These are phyloP conservation scores for Hemiscyllium ocellatum DNA, from an alignment of 2,113 vertebrate genomes.

Conservation along the genomic window DNA sequence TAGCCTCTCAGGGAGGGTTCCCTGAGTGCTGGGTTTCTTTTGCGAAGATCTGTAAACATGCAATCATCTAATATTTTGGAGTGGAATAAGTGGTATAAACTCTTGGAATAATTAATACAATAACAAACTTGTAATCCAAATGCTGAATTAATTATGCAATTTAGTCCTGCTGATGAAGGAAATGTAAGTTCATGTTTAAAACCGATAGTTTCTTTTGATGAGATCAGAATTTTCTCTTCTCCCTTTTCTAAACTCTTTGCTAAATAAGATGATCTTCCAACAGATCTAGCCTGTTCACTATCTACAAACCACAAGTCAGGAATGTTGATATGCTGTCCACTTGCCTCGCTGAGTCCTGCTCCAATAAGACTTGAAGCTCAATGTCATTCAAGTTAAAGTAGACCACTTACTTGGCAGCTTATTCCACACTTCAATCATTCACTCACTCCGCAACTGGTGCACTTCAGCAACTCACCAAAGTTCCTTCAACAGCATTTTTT, in stretches of 20 bases:
- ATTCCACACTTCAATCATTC: too few relatives aligned
- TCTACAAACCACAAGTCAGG: too few relatives aligned
- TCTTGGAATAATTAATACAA: not conserved
- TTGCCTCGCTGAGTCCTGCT: too few relatives aligned
- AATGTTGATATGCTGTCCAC: too few relatives aligned
- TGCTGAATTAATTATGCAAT: too few relatives aligned
- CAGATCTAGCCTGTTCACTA: not conserved
- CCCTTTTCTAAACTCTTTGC: not conserved
- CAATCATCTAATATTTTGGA: not conserved
- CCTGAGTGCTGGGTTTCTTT: not conserved
- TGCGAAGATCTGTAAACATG: not conserved
- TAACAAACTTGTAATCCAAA: not conserved
- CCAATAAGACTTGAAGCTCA: too few relatives aligned
- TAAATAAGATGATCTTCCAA: not conserved
- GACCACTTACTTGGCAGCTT: too few relatives aligned
- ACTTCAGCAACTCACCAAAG: too few relatives aligned
- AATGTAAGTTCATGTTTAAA: not conserved
- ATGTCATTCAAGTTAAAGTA: too few relatives aligned
- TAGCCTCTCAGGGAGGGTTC: not conserved
- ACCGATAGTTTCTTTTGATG: not conserved
- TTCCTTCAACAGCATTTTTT: too few relatives aligned
- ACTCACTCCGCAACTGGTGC: too few relatives aligned
- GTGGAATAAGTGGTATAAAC: not conserved
- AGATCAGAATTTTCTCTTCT: not conserved
- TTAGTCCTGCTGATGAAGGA: not conserved